Percentiles rank a stretch among this genome's conserved stretches.
Conservation (phyloP, 2,888 invertebrate species). For the Eristalis pertinax region DNA sequence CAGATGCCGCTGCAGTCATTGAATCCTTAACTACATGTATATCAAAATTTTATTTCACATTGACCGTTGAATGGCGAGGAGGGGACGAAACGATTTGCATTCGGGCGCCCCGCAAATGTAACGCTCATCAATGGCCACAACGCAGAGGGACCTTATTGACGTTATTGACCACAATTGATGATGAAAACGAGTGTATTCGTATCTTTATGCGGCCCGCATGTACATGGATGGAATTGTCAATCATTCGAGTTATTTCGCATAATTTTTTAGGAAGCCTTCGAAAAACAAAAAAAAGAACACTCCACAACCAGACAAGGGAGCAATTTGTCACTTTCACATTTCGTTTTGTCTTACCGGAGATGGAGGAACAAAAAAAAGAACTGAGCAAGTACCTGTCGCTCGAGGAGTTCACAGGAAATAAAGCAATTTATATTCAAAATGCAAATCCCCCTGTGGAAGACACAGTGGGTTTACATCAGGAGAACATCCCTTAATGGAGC, state of each 20-base stretch:
- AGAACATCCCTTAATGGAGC: slow-evolving; percentile 8
- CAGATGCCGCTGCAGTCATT: slow-evolving; percentile 34
- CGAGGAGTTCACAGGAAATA: slow-evolving; percentile 4
- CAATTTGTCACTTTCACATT: slow-evolving; percentile 22
- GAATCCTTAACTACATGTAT: slow-evolving; percentile 3
- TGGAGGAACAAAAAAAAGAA: neutral
- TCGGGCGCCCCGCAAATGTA: neutral
- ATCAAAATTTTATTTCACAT: slow-evolving; percentile 13
- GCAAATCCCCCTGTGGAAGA: neutral
- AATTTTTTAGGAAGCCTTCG: neutral
- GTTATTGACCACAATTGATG: slow-evolving; percentile 11
- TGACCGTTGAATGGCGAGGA: neutral
- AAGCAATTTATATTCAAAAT: slow-evolving; percentile 47
- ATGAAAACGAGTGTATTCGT: neutral
- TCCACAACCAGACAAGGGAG: neutral
- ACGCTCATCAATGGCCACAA: neutral
- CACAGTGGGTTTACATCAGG: neutral
- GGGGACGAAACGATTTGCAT: neutral
- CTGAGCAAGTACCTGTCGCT: slow-evolving; percentile 11
- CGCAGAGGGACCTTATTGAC: slow-evolving; percentile 11
- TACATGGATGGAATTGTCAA: neutral
- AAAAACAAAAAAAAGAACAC: too few species aligned
- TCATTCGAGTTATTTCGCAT: neutral
- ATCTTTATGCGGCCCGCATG: neutral
- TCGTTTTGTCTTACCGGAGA: neutral